A percentile compares a stretch with the other conserved stretches of the same genome.
Conservation (phyloP, 1,140 invertebrate genomes). For the Sitobion miscanthi region DNA sequence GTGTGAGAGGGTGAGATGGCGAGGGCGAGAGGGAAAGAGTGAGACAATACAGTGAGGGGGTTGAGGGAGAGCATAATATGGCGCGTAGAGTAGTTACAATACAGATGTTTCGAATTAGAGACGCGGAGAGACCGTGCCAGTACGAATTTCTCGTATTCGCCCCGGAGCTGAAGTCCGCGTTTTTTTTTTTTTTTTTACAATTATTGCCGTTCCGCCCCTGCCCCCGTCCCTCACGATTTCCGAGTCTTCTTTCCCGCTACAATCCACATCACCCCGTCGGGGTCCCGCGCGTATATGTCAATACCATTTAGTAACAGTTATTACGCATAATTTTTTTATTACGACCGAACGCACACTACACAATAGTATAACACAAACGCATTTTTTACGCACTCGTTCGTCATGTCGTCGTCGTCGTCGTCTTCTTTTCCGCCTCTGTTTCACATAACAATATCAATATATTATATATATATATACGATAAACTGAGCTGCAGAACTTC, state of each 20-base stretch:
- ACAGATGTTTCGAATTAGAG: conserved; percentile 40
- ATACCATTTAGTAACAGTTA: conserved; percentile 16
- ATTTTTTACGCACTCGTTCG: background rate
- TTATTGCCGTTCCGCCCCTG: background rate
- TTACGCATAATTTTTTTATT: conserved; percentile 1
- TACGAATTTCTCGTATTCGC: conserved; percentile 5
- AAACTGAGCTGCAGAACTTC: background rate
- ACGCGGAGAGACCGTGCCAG: background rate
- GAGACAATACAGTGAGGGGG: background rate
- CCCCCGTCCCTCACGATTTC: background rate
- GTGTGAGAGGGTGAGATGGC: background rate
- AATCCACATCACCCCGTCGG: background rate
- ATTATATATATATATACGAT: background rate
- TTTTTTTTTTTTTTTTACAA: conserved; percentile 3
- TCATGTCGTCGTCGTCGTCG: background rate
- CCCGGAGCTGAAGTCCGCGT: background rate
- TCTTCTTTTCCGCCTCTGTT: background rate
- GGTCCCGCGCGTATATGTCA: background rate
- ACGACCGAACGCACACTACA: background rate
- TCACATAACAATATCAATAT: background rate
- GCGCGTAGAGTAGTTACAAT: background rate
- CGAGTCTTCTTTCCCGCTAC: background rate
- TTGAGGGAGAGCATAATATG: background rate
- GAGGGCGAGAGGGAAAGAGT: background rate
- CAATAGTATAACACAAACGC: background rate